Evolutionary conservation across 2,888 invertebrate genomes (phyloP), one percentile per base, ranked within the genome.

Genomic region (Campopleginae sp.): DNA sequence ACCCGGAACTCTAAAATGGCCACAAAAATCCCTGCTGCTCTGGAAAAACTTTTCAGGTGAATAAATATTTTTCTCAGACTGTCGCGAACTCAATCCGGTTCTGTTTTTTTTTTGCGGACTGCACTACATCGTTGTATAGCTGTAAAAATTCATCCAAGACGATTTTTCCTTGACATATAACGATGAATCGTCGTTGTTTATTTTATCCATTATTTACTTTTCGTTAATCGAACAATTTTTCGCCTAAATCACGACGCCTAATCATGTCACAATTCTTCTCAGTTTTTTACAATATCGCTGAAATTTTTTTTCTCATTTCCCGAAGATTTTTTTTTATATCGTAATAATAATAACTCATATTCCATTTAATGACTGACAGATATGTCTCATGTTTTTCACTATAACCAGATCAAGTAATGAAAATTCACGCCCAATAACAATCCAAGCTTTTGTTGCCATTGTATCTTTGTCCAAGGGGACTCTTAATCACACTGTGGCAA

Each of bases 11-110:
- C 42, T 46, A 84, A 51, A 74, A 91, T 90, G 91, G 88, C 88
- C 23, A 61, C 74, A 38, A 84, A 87, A 82, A 80, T 92, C 44
- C 92, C 92, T 76, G 38, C 88, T 7, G 46, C 23, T 44, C n/a
- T 44, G 27, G 27, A 46, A 27, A 46, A 44, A 46, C 46, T 70
- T 14, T 70, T 46, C 46, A 48, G 17, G 68, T 48, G 23, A 46
- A 23, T 44, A 17, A 63, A 27, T 46, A 46, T 4, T 17, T 27
- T 46, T 70, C 12, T 23, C 27, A 5, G 7, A 2, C 27, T 1
- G 7, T 68, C 8, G 19, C 17, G n/a, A 68, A 68, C 23, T 42
- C 42, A 17, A 63, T 63, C 31, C 7, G 19, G 33, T 33, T 31
- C 33, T 61, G 23, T 31, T 31, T 61, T 31, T 61, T 61, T 31